Percentiles rank a stretch among this genome's conserved stretches.
Conservation (phyloP, 2,797 vertebrate species). For the Prunella strophiata region DNA sequence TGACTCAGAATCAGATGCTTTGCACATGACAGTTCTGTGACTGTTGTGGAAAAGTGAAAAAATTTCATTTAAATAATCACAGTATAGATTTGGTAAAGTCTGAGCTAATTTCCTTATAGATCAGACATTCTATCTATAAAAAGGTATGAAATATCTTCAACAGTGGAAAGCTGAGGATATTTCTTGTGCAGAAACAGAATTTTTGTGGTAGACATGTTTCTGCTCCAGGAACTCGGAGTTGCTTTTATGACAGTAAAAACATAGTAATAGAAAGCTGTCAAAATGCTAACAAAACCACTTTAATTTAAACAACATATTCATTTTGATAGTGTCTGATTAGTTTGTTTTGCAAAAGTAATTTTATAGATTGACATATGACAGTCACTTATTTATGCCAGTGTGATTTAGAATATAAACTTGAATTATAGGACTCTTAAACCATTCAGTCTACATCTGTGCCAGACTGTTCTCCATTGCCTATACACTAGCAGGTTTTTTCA, state of each 20-base stretch:
- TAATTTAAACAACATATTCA: not conserved
- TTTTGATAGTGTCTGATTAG: not conserved
- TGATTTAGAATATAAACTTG: constrained; percentile 5
- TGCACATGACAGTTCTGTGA: not conserved
- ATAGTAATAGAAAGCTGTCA: not conserved
- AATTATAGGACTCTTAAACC: not conserved
- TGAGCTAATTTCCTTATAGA: not conserved
- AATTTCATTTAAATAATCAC: not conserved
- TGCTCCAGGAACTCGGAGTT: not conserved
- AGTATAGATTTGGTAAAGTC: not conserved
- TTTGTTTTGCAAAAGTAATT: not conserved
- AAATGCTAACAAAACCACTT: not conserved
- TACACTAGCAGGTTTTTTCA: not conserved
- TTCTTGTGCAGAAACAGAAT: not conserved
- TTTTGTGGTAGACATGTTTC: not conserved
- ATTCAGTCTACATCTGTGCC: not conserved
- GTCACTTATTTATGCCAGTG: not conserved
- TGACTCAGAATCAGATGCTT: constrained; percentile 39
- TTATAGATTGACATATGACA: not conserved
- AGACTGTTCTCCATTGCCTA: not conserved
- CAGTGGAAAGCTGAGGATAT: not conserved
- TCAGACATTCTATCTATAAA: not conserved
- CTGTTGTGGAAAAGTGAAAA: not conserved
- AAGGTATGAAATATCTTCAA: not conserved
- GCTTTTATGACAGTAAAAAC: not conserved